Evolutionary conservation across 2,888 invertebrate species (phyloP), one percentile per base, ranked within the genome.

Genomic region (Philereme transversata): DNA sequence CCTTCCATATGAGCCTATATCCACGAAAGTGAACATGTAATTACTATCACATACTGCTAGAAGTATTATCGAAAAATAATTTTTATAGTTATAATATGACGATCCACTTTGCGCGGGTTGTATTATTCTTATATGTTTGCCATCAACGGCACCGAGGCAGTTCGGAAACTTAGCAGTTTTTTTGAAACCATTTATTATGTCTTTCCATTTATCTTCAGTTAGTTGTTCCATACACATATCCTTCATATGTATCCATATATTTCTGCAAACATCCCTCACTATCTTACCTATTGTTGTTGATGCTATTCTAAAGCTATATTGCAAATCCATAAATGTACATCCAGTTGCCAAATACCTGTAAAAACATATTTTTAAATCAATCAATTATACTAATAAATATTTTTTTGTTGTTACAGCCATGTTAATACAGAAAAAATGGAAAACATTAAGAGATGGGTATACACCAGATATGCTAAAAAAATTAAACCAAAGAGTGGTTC

Each of bases 381-480:
- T 62, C n/a, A 35, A 22, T 71, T 35, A 4, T 38, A 38, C 22
- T 54, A 33, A 54, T 54, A 45, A 56, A 38, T 40, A 53, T 53
- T 55, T 57, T 68, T 59, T 65, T 60, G 51, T 64, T 64, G 62
- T 68, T 66, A 62, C 65, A 68, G 62, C 58, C 54, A 65, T 57
- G 57, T 62, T 52, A 44, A 22, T 22, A 22, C 22, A 22, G 22
- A 22, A 22, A 22, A 22, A 22, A 22, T 22, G 22, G 22, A 63
- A 68, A 58, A 74, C 65, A 62, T 36, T 40, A 40, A 51, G 50
- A 41, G 50, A 51, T 41, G 22, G 69, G 63, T 63, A 69, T 63
- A 69, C 68, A 69, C 70, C 72, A 62, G 62, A 55, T 62, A 66
- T 60, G 54, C 62, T 56, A 66, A 63, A 64, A n/a, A 66, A 64